Base-by-base conservation (phyloP, 2,113 vertebrate genomes). In the Syngnathus typhle region DNA sequence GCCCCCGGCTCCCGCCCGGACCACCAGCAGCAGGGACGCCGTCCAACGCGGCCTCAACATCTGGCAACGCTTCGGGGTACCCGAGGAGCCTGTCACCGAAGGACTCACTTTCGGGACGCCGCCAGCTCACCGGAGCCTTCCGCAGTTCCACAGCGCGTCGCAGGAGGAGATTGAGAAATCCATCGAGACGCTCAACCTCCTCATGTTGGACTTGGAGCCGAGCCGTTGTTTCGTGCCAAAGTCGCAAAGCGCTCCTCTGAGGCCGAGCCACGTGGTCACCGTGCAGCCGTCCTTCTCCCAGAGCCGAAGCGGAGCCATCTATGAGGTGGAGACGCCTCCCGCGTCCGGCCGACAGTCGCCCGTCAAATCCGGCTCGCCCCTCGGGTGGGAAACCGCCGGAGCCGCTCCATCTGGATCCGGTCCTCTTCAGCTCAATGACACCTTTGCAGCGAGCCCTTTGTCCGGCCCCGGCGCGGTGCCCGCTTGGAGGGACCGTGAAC, bases 131-230 rank as follows among this genome's bases (percentile, higher is more conserved):
- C 91, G 95, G 36, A 93, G 93, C 84, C 93, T 98, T 78, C 95
- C 96, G 0, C 94, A 95, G 55, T 97, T 95, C 71, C 92, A 93
- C 16, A 91, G 91, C 0, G 92, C 94, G 51, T 98, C 96, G 38
- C 94, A 92, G 72, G 90, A 89, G 78, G 97, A 99, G 87, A 98
- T 99, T 0, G 95, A 99, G 80, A 93, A 96, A 82, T 99, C 97
- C 27, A 98, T 99, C 0, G 95, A 99, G 86, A 89, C 95, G 0
- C 94, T 99, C 1, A 96, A 98, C 58, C 93, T 96, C 81, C 94
- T 99, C 19, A 98, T 99, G 96, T 79, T 95, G 75, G 95, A 97
- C 76, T 88, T 99, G 8, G 93, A 95, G 3, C 90, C 92, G 0
- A 73, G 91, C 0, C 76, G 75, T 13, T 80, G 89, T 0, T 77